Evolutionary conservation across 2,888 invertebrate species (phyloP), one percentile per base, ranked within the genome.

Genomic region (Mellilla xanthometata): DNA sequence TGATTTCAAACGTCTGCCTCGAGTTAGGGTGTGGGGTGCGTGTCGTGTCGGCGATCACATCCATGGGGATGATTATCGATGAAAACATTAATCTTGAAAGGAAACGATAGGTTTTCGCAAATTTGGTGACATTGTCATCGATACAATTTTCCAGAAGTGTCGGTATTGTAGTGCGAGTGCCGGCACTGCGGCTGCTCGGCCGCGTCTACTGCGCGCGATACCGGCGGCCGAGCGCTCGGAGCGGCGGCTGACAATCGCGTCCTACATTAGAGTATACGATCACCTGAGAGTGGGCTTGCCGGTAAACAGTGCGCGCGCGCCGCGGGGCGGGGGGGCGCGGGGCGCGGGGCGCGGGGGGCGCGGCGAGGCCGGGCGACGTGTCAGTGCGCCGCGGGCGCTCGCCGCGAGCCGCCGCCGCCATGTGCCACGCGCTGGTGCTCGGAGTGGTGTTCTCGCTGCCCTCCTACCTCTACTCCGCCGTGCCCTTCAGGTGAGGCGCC

Each of bases 361-460:
- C 15, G 32, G 32, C 45, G 35, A 12, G 30, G 26, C 26, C 5
- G 31, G 10, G 36, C 35, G 49, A 23, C 54, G 38, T 38, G 28
- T n/a, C 13, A 41, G 65, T 66, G 72, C 72, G 34, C 11, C 57
- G 56, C 48, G 54, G 8, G 44, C 71, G 74, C 56, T 29, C 19
- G 35, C 10, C 39, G 38, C 5, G 12, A n/a, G 3, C 2, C 3
- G 1, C 6, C 56, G 57, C 40, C 75, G 76, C 59, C 60, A 86
- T 86, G 85, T 86, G 86, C 64, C 83, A 85, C 77, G 81, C 85
- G 58, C 76, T 87, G 60, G 84, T 86, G 39, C 81, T 87, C 60
- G 86, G 86, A 41, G 86, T 86, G 60, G 60, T 87, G 60, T 78
- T 85, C 58, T 87, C 87, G 57, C 68, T 87, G 65, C 86, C 86